phyloP scores from a whole-genome alignment of 2,888 invertebrate genomes.

The Cheilosia impressa region DNA sequence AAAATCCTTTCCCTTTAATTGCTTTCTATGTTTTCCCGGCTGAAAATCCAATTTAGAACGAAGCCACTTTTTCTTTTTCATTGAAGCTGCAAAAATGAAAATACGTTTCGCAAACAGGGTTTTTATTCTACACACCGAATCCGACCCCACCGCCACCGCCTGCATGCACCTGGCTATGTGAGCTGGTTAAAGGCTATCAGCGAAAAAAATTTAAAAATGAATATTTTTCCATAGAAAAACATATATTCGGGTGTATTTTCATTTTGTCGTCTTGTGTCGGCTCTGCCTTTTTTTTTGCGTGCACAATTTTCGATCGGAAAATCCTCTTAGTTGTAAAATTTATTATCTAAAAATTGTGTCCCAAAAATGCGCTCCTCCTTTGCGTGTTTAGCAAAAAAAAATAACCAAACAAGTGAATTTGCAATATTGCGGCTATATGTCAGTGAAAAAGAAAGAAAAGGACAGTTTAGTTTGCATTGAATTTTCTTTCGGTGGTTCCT shows the following conservation, averaged over 20 bases:
- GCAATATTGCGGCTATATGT: slow-evolving; percentile 24
- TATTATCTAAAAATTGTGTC: slow-evolving; percentile 56
- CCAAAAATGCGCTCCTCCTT: background rate
- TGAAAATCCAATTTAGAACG: slow-evolving; percentile 71
- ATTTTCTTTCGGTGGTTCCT: slow-evolving; percentile 49
- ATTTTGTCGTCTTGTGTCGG: background rate
- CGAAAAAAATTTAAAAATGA: slow-evolving; percentile 4
- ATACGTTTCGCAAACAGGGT: slow-evolving; percentile 49
- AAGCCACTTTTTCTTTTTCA: slow-evolving; percentile 69
- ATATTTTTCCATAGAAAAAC: slow-evolving; percentile 6
- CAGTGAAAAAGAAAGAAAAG: slow-evolving; percentile 9
- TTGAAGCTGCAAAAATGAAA: slow-evolving; percentile 59
- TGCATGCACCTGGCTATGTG: slow-evolving; percentile 10
- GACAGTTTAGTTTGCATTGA: slow-evolving; percentile 14
- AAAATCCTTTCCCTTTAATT: slow-evolving; percentile 73
- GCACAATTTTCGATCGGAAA: slow-evolving; percentile 60
- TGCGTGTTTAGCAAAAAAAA: background rate
- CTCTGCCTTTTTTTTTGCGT: background rate
- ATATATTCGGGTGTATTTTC: slow-evolving; percentile 16
- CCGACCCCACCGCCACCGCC: background rate
- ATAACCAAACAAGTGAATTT: slow-evolving; percentile 7
- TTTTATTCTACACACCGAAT: slow-evolving; percentile 8
- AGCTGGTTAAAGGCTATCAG: slow-evolving; percentile 10
- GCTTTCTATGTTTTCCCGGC: slow-evolving; percentile 64
- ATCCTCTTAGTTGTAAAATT: slow-evolving; percentile 69